These are phyloP conservation scores for Euglossa dilemma DNA, from an alignment of 1,140 invertebrate genomes.

Conservation along the genomic window DNA sequence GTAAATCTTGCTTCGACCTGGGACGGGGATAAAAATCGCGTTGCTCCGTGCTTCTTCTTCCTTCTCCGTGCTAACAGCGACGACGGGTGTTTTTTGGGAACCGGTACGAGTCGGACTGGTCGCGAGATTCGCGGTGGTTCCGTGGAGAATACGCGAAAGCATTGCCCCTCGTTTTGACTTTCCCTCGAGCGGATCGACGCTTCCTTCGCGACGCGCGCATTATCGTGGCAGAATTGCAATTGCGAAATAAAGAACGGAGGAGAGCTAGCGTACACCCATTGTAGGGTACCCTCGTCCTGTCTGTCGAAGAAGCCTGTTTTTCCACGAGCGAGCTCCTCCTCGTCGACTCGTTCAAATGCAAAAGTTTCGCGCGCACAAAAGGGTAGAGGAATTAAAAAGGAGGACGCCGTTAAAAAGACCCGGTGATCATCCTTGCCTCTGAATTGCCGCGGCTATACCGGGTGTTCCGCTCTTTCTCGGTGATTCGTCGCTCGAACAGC, in stretches of 20 bases:
- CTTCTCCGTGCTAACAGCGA: too few relatives aligned
- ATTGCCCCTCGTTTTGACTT: background rate
- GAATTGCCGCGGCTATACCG: background rate
- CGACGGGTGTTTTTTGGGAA: too few relatives aligned
- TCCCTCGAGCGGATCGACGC: background rate
- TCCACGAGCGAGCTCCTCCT: constrained; percentile 39
- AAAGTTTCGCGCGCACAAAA: constrained; percentile 75
- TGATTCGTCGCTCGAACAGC: too few relatives aligned
- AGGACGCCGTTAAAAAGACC: constrained; percentile 58
- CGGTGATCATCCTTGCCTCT: constrained; percentile 63
- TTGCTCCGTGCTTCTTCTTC: too few relatives aligned
- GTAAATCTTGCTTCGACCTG: background rate
- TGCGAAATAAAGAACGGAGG: constrained; percentile 56
- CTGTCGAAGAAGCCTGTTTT: constrained; percentile 56
- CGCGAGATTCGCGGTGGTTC: too few relatives aligned
- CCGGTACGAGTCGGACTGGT: too few relatives aligned
- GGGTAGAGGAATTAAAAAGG: constrained; percentile 64
- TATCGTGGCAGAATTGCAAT: constrained; percentile 58
- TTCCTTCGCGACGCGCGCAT: constrained; percentile 10
- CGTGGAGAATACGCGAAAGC: background rate
- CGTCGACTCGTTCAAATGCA: constrained; percentile 64
- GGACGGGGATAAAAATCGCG: too few relatives aligned
- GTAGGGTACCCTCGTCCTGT: constrained; percentile 31
- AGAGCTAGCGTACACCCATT: constrained; percentile 44
- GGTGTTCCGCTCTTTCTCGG: background rate